Base-by-base conservation (phyloP, 2,113 vertebrate genomes). In the Myocastor coypus region DNA sequence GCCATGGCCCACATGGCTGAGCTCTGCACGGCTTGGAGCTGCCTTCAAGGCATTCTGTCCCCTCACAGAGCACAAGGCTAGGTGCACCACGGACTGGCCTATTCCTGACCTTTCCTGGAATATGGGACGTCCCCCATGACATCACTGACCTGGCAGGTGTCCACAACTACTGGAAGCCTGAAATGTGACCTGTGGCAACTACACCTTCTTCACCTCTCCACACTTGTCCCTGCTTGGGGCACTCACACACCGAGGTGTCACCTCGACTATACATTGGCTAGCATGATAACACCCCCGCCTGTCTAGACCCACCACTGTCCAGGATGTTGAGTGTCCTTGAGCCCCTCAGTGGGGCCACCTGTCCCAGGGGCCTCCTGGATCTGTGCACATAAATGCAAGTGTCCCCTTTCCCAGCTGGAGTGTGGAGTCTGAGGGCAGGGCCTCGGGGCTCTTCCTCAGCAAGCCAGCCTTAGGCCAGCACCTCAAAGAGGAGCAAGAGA, bases 1-100 rank as follows among this genome's bases (percentile, higher is more conserved):
- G 1, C 52, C 11, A 2, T 14, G 22, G 20, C 5, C 19, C 4
- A 1, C 20, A 17, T 0, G 13, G 14, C 1, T 2, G 7, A n/a
- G 16, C 14, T 40, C 55, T 7, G 0, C 5, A 5, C 10, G 12
- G 69, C 19, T 1, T 10, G 1, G 42, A 52, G 32, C 4, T 61
- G 61, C 20, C 11, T 12, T 6, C 11, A 13, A 28, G 14, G 37
- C 37, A 10, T 19, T 16, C 14, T 57, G 7, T 3, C 42, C 40
- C 17, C 10, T 52, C 28, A 32, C 16, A 55, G 84, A 80, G 4
- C 20, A 2, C 16, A 14, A 42, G 7, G 16, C 1, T 8, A 63
- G 24, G 10, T 30, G 13, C 73, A 17, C 1, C 34, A 5, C 19
- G 30, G 13, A 3, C 83, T 37, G 50, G n/a, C 26, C 73, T 69